Evolutionary conservation across 2,797 vertebrate species (phyloP).

Genomic region (Esox masquinongy): DNA sequence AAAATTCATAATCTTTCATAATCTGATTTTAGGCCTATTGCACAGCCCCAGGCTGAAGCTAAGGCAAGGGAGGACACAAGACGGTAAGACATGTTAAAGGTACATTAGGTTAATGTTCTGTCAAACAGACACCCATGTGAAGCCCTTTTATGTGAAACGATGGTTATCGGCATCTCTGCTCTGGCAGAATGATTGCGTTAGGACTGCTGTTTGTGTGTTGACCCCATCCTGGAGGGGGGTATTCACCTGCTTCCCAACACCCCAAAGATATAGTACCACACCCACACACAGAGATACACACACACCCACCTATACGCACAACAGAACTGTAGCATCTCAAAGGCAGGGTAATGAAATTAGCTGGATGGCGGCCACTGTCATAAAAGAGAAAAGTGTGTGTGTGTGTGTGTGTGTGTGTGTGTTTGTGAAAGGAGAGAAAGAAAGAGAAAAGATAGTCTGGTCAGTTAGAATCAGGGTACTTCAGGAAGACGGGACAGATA

Average conservation of each 20-base stretch:
- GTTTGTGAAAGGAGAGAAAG: not conserved
- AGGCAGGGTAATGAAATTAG: slow-evolving; percentile 55
- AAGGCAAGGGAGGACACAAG: not conserved
- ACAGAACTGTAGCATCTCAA: slow-evolving; percentile 21
- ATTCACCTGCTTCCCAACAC: slow-evolving; percentile 23
- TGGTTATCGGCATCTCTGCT: slow-evolving; percentile 28
- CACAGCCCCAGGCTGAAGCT: not conserved
- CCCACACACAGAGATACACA: not conserved
- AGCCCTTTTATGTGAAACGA: slow-evolving; percentile 39
- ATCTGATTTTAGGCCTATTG: too few species aligned
- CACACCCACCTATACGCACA: slow-evolving; percentile 4
- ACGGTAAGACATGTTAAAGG: not conserved
- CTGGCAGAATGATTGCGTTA: slow-evolving; percentile 51
- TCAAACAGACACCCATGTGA: slow-evolving; percentile 22
- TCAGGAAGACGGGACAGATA: not conserved
- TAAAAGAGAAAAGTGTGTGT: slow-evolving; percentile 12
- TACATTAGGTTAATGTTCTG: not conserved
- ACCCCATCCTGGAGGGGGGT: slow-evolving; percentile 27
- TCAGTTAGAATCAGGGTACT: not conserved
- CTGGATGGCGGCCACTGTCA: slow-evolving; percentile 37
- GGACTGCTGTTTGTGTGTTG: slow-evolving; percentile 22
- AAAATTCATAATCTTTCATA: too few species aligned
- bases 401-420: too few species aligned
- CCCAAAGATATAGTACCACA: not conserved
- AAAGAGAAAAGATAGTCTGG: not conserved